Conservation (phyloP, 2,797 vertebrate species). For the Phrynocephalus vlangalii region DNA sequence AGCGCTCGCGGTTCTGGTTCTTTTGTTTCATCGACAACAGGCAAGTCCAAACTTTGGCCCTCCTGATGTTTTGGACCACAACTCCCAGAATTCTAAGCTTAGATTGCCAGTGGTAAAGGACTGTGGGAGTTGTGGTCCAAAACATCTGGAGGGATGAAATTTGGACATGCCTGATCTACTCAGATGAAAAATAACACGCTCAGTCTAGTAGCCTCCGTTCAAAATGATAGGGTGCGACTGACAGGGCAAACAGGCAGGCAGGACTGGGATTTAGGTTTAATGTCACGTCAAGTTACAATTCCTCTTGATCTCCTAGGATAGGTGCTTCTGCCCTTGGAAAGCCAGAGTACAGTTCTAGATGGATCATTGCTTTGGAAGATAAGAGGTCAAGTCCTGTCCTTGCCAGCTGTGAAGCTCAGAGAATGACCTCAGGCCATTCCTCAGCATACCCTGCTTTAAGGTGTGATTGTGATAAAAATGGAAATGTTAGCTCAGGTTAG, state of each 20-base stretch:
- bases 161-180: background rate
- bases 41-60: too few species aligned
- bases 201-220: too few species aligned
- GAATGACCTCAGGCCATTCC: background rate
- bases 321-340: too few species aligned
- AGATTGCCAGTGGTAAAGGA: too few species aligned
- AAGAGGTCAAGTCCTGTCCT: background rate
- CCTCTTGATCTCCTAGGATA: too few species aligned
- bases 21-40: background rate
- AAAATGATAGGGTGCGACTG: fast-evolving
- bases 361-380: background rate
- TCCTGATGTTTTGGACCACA: too few species aligned
- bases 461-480: background rate
- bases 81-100: too few species aligned
- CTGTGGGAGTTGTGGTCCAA: too few species aligned
- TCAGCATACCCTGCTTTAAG: background rate
- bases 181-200: too few species aligned
- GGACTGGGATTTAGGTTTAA: background rate
- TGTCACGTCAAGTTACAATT: background rate
- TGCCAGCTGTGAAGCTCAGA: background rate
- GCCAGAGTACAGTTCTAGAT: too few species aligned
- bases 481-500: background rate
- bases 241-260: too few species aligned
- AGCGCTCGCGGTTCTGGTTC: background rate
- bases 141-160: too few species aligned